Percentiles rank a stretch among this genome's conserved stretches.
phyloP scores from a whole-genome alignment of 2,797 vertebrate species.

The Manis pentadactyla region DNA sequence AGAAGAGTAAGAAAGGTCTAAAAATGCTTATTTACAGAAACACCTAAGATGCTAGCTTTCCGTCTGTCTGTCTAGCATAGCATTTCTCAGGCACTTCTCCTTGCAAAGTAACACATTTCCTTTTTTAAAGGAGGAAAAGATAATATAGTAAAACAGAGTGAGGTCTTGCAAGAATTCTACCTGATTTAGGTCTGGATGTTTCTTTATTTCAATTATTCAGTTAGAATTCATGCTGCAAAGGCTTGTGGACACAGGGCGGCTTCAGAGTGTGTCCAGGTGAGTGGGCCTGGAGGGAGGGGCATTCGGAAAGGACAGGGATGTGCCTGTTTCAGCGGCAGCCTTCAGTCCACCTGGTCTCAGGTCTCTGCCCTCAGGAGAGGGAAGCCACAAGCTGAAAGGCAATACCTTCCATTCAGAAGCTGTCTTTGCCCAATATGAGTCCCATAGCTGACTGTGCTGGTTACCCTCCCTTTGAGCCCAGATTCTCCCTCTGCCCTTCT shows the following conservation, averaged over 20 bases:
- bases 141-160: not conserved
- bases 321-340: not conserved
- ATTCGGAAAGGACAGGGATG: not conserved
- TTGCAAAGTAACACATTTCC: not conserved
- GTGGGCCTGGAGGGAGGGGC: not conserved
- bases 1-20: not conserved
- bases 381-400: not conserved
- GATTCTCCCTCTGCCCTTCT: not conserved
- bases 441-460: not conserved
- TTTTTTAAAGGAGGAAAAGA: not conserved
- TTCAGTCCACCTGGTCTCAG: not conserved
- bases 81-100: not conserved
- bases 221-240: not conserved
- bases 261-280: not conserved
- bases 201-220: not conserved
- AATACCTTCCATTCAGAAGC: not conserved
- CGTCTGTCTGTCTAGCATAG: not conserved
- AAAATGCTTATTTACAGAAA: constrained; percentile 32
- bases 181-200: not conserved
- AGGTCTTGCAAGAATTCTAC: not conserved
- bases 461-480: not conserved
- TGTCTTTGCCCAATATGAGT: not conserved
- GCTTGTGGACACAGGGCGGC: not conserved
- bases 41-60: not conserved
- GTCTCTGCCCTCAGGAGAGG: not conserved